Evolutionary conservation across 2,113 vertebrate species (phyloP).

Genomic region (Tachycineta bicolor): DNA sequence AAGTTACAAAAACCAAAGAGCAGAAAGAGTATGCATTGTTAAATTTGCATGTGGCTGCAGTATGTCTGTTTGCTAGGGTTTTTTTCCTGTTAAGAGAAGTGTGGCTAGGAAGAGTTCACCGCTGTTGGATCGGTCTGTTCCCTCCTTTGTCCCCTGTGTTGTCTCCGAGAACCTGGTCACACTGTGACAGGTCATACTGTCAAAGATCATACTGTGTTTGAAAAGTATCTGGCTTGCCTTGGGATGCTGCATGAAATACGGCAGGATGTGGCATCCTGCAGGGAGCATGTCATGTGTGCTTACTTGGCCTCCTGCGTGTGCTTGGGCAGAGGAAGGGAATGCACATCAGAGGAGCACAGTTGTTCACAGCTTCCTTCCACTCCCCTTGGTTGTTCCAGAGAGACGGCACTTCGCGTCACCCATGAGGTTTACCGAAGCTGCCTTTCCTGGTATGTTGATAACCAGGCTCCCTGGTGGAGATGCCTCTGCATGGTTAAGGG

Average conservation of each 20-base stretch:
- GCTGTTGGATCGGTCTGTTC: background rate
- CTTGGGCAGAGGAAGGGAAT: constrained; percentile 9
- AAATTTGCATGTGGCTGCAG: background rate
- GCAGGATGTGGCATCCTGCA: constrained; percentile 54
- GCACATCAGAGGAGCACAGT: background rate
- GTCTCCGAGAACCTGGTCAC: constrained; percentile 22
- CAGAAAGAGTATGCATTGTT: background rate
- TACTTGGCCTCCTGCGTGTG: background rate
- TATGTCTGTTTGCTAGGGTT: background rate
- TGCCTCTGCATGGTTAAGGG: background rate
- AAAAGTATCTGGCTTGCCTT: constrained; percentile 17
- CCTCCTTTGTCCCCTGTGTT: background rate
- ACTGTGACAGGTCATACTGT: constrained; percentile 5
- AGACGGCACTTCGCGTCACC: rapidly evolving
- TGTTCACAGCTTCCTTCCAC: background rate
- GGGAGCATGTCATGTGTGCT: background rate
- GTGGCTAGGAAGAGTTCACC: background rate
- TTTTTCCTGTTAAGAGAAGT: background rate
- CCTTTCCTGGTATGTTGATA: background rate
- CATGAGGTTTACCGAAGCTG: background rate
- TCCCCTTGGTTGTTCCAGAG: background rate
- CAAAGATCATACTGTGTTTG: background rate
- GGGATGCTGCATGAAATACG: background rate
- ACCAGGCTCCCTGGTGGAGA: background rate
- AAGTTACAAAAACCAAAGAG: background rate